A percentile compares a stretch with the other conserved stretches of the same genome.
phyloP scores from a whole-genome alignment of 2,888 invertebrate species.

The Ichneumoninae sp. region DNA sequence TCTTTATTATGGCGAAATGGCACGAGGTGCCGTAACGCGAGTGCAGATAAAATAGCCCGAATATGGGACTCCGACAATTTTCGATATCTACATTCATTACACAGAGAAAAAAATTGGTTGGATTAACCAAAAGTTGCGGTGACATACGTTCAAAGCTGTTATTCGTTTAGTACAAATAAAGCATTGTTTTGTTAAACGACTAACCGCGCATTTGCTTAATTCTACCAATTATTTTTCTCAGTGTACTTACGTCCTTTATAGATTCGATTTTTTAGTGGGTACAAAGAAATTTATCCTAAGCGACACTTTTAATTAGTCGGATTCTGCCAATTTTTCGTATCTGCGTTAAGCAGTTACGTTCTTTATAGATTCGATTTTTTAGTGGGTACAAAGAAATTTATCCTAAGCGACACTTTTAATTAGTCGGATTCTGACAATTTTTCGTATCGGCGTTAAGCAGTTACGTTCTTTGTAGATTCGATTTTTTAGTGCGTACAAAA shows the following conservation, averaged over 20 bases:
- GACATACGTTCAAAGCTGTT: too few relatives aligned
- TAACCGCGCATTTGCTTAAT: too few relatives aligned
- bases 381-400: neutral
- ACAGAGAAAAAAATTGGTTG: too few relatives aligned
- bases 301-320: neutral
- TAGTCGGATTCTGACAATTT: neutral
- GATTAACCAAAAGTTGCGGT: too few relatives aligned
- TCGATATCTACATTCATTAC: neutral
- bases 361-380: neutral
- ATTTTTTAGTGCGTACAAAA: neutral
- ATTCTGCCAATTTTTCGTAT: neutral
- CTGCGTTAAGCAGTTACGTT: neutral
- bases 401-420: neutral
- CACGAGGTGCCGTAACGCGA: neutral
- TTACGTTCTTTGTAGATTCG: neutral
- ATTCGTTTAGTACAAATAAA: too few relatives aligned
- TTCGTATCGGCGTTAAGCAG: neutral
- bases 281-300: neutral
- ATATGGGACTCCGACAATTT: neutral
- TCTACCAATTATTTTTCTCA: too few relatives aligned
- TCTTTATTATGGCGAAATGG: neutral
- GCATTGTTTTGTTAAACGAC: too few relatives aligned
- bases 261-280: neutral
- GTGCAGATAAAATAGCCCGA: neutral
- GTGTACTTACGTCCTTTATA: neutral